Base-by-base conservation (phyloP, 2,113 vertebrate genomes). In the Chionodraco myersi region DNA sequence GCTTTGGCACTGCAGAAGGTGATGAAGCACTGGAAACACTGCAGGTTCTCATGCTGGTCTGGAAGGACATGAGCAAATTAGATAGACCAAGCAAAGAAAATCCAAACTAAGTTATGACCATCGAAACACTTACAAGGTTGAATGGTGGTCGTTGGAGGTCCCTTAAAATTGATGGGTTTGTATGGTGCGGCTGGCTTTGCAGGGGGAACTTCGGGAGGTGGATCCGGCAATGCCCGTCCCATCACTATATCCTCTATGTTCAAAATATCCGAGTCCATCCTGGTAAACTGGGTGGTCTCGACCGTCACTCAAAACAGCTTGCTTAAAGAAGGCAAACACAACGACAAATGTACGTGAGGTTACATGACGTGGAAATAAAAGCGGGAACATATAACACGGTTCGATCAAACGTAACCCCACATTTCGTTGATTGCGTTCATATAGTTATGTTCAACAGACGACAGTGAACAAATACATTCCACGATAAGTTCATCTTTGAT, bases 1-100 rank as follows among this genome's bases (percentile, higher is more conserved):
- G 95, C 95, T 93, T 96, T 96, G 75, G 94, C 93, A 81, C 93
- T 95, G 80, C 95, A 96, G 90, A 96, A 96, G 1, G 95, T 96
- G 82, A 96, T 96, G 83, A 96, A 96, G 80, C 95, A 96, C 84
- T 96, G 95, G 75, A 95, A 95, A 92, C 95, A 96, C 88, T 96
- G 95, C 78, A 96, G 65, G 52, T 94, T 96, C 73, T 96, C 94
- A 88, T 95, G 95, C 88, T 95, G 95, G 75, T 95, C 95, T 96
- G 75, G 10, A 80, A 10, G 47, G 4, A 70, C 59, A 75, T 10
- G 0, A 18, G 36, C 18, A 54, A 9, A 52, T 54, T 10, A 16
- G 0, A 23, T 0, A 15, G 7, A 12, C 4, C 13, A 15, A 0
- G 41, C 14, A 16, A 21, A 56, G 14, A 59, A 15, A 11, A 3